Base-by-base conservation (phyloP, 2,797 vertebrate species). In the Sebastes jordani region DNA sequence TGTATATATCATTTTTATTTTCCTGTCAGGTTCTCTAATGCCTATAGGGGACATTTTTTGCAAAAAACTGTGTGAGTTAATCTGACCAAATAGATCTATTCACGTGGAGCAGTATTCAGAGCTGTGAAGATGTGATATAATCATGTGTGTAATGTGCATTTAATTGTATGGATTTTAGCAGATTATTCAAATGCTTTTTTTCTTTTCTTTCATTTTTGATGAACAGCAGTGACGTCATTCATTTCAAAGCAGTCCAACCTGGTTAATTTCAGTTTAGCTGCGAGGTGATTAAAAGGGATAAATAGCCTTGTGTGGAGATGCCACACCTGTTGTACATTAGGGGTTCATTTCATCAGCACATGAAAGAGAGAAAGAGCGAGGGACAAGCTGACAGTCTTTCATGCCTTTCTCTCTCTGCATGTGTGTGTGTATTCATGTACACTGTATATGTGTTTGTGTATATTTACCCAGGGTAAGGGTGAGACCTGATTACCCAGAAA, bases 311-410 rank as follows among this genome's bases (percentile, higher is more conserved):
- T 82, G 80, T 83, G 73, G 29, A 11, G 59, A 74, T 38, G 60
- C 67, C 68, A 86, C 89, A 93, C 88, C 86, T 91, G 88, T 88
- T 88, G 76, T 74, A 80, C 84, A 87, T 89, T 71, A 86, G 69
- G 25, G 65, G 80, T 81, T 86, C 69, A 88, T 78, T 86, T 91
- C 77, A 92, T 92, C 82, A 82, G 71, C 76, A 93, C 83, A 93
- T 94, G 83, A 94, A 94, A 95, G 91, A 83, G 64, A 76, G 76
- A 36, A 55, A 80, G 61, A 82, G 73, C 72, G 67, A 72, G 46
- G 60, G 68, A 77, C 46, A 54, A 80, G 74, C 76, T 6, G 46
- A 76, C 76, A 66, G 38, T 89, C 75, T 91, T 89, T 92, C 36
- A 88, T 91, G 84, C 78, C 32, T 66, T 72, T 74, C 78, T 86